These are phyloP conservation scores for Orthonyx spaldingii DNA, from an alignment of 2,113 vertebrate genomes.

Conservation along the genomic window DNA sequence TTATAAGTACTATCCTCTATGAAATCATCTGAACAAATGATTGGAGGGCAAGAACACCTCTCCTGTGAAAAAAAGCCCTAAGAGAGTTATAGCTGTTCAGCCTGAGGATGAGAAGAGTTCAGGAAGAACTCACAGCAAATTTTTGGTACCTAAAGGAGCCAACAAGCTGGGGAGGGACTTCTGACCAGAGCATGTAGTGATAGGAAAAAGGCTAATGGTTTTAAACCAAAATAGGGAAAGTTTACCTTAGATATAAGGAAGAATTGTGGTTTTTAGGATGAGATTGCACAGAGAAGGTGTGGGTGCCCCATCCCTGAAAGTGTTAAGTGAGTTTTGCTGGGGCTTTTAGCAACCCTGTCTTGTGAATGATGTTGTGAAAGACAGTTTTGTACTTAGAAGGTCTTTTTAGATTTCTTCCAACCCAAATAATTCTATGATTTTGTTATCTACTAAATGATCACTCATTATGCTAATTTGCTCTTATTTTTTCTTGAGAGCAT, in stretches of 20 bases:
- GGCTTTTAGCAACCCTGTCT: neutral
- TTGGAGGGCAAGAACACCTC: neutral
- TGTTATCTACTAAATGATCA: neutral
- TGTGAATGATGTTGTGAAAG: rapidly evolving
- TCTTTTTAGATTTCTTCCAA: neutral
- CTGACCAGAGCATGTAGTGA: neutral
- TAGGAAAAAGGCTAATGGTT: neutral
- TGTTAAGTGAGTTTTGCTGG: rapidly evolving
- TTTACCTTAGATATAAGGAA: neutral
- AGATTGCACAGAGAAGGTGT: neutral
- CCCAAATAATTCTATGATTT: neutral
- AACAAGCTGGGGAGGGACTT: neutral
- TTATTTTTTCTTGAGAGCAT: neutral
- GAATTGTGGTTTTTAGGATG: rapidly evolving
- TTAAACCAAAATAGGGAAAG: neutral
- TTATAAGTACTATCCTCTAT: too few relatives aligned
- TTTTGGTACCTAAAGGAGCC: neutral
- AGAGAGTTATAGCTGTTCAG: neutral
- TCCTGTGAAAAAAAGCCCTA: neutral
- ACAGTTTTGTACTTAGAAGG: neutral
- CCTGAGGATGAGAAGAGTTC: neutral
- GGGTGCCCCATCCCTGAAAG: rapidly evolving
- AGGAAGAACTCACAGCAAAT: neutral
- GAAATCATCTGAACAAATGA: neutral
- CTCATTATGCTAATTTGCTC: rapidly evolving